A percentile compares a stretch with the other conserved stretches of the same genome.
Evolutionary conservation across 2,113 vertebrate species (phyloP).

Genomic region (Hemibagrus wyckioides): DNA sequence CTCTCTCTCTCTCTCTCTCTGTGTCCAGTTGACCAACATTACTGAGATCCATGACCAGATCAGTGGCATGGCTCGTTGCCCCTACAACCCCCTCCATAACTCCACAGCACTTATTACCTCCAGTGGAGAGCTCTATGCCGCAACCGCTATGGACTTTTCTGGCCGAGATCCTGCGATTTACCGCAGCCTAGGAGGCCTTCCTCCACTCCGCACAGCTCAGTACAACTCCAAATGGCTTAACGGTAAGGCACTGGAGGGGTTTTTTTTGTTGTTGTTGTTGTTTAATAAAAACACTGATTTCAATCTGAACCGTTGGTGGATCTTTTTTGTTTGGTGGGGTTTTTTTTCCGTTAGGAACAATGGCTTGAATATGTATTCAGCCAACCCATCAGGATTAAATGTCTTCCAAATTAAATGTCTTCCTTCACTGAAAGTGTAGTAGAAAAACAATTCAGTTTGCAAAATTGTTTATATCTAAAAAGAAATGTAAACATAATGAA

Average conservation of each 20-base stretch:
- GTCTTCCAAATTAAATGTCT: neutral
- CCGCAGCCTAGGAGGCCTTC: constrained; percentile 87
- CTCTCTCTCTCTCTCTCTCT: neutral
- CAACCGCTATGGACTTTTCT: constrained; percentile 96
- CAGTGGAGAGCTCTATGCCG: constrained; percentile 91
- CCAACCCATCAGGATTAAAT: neutral
- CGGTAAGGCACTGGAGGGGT: constrained; percentile 68
- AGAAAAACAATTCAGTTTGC: too few species aligned
- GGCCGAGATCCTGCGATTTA: constrained; percentile 97
- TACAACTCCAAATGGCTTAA: constrained; percentile 99
- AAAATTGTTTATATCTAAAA: neutral
- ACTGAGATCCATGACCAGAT: constrained; percentile 95
- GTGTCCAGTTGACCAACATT: constrained; percentile 84
- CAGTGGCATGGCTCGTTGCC: constrained; percentile 97
- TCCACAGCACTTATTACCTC: constrained; percentile 95
- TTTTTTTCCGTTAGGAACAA: neutral
- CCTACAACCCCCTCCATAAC: constrained; percentile 96
- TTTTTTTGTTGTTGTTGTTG: too few species aligned
- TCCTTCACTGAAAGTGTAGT: too few species aligned
- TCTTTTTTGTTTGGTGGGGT: too few species aligned
- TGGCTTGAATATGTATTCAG: neutral
- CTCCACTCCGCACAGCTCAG: constrained; percentile 92
- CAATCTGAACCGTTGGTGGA: neutral
- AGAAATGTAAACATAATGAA: neutral
- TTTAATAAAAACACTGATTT: too few species aligned